These are phyloP conservation scores for Pristionchus japonicus DNA, from an alignment of 2,888 invertebrate species.

Conservation along the genomic window DNA sequence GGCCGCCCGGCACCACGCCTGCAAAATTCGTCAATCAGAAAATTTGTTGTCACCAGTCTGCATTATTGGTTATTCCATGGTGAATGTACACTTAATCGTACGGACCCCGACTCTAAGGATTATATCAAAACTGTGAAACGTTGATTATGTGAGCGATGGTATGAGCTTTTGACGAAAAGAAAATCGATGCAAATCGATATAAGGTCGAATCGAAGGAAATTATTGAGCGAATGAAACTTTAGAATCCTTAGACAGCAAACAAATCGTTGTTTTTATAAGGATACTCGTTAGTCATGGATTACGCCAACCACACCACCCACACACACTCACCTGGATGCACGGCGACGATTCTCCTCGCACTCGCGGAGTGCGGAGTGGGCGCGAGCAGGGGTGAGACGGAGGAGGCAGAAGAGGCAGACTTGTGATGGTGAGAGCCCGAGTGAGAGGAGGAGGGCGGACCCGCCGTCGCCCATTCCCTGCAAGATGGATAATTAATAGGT, in stretches of 20 bases:
- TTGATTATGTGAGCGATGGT: too few species aligned
- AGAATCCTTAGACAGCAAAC: too few species aligned
- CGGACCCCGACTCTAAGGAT: too few species aligned
- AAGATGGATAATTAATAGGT: background rate
- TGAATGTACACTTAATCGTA: background rate
- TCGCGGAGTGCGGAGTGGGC: background rate
- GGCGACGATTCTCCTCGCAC: slow-evolving; percentile 3
- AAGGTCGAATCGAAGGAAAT: too few species aligned
- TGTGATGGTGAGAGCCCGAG: too few species aligned
- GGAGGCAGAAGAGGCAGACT: background rate
- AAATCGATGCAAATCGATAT: too few species aligned
- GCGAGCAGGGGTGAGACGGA: background rate
- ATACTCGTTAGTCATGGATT: too few species aligned
- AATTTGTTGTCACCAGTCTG: background rate
- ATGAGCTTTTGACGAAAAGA: too few species aligned
- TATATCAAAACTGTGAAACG: background rate
- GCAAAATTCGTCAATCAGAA: too few species aligned
- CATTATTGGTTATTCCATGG: background rate
- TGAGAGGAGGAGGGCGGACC: background rate
- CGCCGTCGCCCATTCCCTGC: background rate
- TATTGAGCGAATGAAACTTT: too few species aligned
- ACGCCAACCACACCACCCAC: background rate
- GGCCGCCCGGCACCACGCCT: slow-evolving; percentile 56
- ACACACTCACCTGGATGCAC: slow-evolving; percentile 41
- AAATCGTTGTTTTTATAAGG: too few species aligned